A percentile compares a stretch with the other conserved stretches of the same genome.
Conservation (phyloP, 2,888 invertebrate genomes). For the Trichopoda pennipes region DNA sequence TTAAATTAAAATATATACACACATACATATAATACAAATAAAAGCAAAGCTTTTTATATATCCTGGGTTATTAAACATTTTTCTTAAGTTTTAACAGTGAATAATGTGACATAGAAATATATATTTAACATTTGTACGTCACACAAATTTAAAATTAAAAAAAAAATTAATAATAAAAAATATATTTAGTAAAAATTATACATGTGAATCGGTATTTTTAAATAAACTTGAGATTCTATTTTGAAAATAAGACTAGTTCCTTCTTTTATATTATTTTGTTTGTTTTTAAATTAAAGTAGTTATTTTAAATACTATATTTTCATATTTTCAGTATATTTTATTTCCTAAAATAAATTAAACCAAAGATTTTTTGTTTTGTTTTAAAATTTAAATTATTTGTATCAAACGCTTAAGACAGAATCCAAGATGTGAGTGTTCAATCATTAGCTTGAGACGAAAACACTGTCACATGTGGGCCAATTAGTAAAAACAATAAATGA, state of each 20-base stretch:
- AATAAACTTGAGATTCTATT: conserved; percentile 56
- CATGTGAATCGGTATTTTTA: conserved; percentile 33
- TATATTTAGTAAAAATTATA: conserved; percentile 16
- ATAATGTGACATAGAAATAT: neutral
- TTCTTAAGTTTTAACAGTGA: neutral
- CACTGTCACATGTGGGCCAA: neutral
- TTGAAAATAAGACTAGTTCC: conserved; percentile 58
- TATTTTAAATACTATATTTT: conserved; percentile 9
- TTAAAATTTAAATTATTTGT: conserved; percentile 3
- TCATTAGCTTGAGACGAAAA: neutral
- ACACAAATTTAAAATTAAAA: neutral
- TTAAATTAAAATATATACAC: neutral
- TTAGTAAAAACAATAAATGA: no score
- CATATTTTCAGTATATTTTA: conserved; percentile 11
- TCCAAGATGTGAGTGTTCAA: neutral
- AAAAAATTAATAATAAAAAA: conserved; percentile 9
- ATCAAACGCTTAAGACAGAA: neutral
- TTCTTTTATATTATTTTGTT: conserved; percentile 19
- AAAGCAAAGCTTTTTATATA: neutral
- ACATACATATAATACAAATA: neutral
- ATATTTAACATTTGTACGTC: neutral
- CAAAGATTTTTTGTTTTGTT: conserved; percentile 7
- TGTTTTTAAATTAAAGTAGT: neutral
- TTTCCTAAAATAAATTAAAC: conserved; percentile 54
- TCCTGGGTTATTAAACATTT: neutral